Conservation (phyloP, 2,888 invertebrate genomes). For the Scaptomyza cyrtandrae region DNA sequence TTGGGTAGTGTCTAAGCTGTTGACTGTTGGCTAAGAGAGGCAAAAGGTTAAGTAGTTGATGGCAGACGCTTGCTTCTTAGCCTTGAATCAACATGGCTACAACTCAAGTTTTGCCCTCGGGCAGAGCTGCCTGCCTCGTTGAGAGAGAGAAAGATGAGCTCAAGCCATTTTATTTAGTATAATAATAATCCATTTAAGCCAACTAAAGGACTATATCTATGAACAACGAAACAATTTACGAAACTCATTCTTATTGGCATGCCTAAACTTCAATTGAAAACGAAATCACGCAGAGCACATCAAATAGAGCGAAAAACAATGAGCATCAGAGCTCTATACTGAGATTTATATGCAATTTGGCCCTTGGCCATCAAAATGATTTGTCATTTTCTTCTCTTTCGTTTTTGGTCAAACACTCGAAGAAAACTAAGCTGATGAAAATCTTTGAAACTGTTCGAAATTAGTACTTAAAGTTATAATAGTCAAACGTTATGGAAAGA, state of each 20-base stretch:
- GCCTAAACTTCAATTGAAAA: constrained; percentile 38
- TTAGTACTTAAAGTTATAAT: too few species aligned
- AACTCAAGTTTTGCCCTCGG: constrained; percentile 29
- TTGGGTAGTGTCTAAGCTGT: constrained; percentile 9
- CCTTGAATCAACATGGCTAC: constrained; percentile 66
- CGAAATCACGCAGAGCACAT: constrained; percentile 32
- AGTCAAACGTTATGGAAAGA: not conserved
- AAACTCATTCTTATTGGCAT: constrained; percentile 27
- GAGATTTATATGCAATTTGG: constrained; percentile 3
- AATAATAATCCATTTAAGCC: constrained; percentile 56
- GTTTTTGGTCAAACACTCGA: not conserved
- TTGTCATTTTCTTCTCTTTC: not conserved
- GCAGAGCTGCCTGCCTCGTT: not conserved
- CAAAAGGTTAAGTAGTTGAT: constrained; percentile 73
- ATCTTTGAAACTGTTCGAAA: too few species aligned
- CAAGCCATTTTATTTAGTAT: constrained; percentile 25
- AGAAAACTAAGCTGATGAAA: not conserved
- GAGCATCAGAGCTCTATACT: not conserved
- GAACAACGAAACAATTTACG: not conserved
- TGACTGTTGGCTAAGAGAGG: constrained; percentile 8
- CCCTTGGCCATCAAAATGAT: constrained; percentile 14
- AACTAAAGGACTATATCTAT: not conserved
- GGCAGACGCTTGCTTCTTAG: constrained; percentile 54
- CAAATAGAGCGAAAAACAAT: constrained; percentile 37
- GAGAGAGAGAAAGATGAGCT: not conserved